Conservation (phyloP, 2,888 invertebrate genomes). For the Sinodicranocentrus sp. region DNA sequence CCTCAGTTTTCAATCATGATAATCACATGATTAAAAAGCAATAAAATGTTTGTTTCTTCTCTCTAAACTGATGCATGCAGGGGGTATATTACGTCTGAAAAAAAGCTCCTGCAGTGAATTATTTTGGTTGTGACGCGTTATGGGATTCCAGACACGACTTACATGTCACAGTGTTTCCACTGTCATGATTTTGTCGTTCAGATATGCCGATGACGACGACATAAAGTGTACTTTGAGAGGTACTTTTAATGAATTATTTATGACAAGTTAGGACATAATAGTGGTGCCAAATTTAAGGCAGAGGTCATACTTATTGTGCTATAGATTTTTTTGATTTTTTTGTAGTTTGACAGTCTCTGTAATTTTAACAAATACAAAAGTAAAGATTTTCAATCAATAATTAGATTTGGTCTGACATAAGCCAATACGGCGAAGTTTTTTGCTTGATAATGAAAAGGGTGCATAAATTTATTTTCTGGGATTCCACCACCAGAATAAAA, state of each 20-base stretch:
- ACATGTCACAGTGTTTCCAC: background rate
- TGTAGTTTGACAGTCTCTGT: too few relatives aligned
- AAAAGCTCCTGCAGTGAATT: background rate
- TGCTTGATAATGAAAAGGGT: too few relatives aligned
- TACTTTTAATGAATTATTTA: constrained; percentile 3
- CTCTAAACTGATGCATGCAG: background rate
- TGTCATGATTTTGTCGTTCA: background rate
- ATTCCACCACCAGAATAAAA: too few relatives aligned
- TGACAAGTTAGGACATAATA: background rate
- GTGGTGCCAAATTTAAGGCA: background rate
- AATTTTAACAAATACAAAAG: too few relatives aligned
- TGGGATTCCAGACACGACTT: constrained; percentile 25
- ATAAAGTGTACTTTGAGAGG: background rate
- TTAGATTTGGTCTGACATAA: too few relatives aligned
- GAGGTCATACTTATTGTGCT: background rate
- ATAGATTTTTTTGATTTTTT: too few relatives aligned
- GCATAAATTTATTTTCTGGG: too few relatives aligned
- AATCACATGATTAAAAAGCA: constrained; percentile 18
- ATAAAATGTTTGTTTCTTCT: background rate
- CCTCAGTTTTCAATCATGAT: background rate
- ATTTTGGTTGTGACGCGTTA: background rate
- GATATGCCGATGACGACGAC: background rate
- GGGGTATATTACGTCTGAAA: background rate
- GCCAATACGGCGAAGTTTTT: too few relatives aligned
- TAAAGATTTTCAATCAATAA: too few relatives aligned